Percentiles rank a stretch among this genome's conserved stretches.
These are phyloP conservation scores for Poeciliopsis occidentalis DNA, from an alignment of 2,113 vertebrate genomes.

Conservation along the genomic window DNA sequence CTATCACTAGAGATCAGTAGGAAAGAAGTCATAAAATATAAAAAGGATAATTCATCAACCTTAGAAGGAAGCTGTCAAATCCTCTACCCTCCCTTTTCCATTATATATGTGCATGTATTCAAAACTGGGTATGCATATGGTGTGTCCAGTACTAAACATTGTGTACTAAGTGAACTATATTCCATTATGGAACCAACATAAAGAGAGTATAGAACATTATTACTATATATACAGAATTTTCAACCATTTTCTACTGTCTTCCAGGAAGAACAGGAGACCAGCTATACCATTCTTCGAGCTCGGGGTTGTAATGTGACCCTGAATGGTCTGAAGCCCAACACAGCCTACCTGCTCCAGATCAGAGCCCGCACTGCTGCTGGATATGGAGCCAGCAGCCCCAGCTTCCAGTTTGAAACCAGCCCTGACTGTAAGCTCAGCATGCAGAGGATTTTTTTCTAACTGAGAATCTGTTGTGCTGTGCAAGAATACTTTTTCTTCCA, in stretches of 20 bases:
- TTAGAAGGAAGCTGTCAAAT: conserved; percentile 50
- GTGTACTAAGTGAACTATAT: neutral
- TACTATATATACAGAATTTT: neutral
- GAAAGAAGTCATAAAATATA: conserved; percentile 75
- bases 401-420: conserved; percentile 97
- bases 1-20: conserved; percentile 74
- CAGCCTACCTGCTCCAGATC: conserved; percentile 95
- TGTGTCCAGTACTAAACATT: neutral
- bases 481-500: neutral
- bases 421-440: conserved; percentile 89
- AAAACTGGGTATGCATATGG: neutral
- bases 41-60: conserved; percentile 72
- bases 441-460: neutral
- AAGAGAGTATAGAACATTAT: neutral
- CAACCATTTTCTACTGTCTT: conserved; percentile 34
- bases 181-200: neutral
- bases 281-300: conserved; percentile 96
- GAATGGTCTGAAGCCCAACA: conserved; percentile 93
- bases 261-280: conserved; percentile 99
- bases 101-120: conserved; percentile 2
- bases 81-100: conserved; percentile 27
- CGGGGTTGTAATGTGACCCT: conserved; percentile 94
- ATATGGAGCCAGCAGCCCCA: conserved; percentile 93
- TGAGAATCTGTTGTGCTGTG: neutral
- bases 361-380: conserved; percentile 95